Percentiles rank a stretch among this genome's conserved stretches.
Conservation (phyloP, 2,797 vertebrate species). For the Nyctalus aviator region DNA sequence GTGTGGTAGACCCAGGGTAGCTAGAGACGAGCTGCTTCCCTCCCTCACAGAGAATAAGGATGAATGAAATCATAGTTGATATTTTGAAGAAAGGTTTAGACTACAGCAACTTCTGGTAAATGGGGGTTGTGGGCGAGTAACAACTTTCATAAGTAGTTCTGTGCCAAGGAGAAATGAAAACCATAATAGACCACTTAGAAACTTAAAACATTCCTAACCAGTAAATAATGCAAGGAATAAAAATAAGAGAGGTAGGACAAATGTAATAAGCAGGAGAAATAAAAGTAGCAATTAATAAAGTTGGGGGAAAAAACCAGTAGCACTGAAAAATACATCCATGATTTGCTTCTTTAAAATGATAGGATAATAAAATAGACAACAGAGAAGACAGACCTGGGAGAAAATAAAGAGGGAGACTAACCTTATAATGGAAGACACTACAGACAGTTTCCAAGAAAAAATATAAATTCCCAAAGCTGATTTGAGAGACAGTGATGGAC, state of each 20-base stretch:
- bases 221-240: background rate
- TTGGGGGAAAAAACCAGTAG: background rate
- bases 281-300: background rate
- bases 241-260: background rate
- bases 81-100: conserved; percentile 20
- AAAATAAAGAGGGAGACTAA: background rate
- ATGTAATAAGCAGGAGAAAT: background rate
- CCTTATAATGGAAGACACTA: background rate
- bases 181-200: background rate
- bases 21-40: background rate
- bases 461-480: background rate
- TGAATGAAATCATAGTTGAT: background rate
- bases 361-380: background rate
- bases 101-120: background rate
- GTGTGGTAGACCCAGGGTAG: background rate
- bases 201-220: background rate
- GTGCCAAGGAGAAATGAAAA: background rate
- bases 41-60: background rate
- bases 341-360: background rate
- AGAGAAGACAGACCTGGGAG: background rate
- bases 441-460: conserved; percentile 6
- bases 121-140: no score
- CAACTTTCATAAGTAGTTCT: conserved; percentile 13
- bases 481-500: background rate
- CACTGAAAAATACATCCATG: background rate